Evolutionary conservation across 2,113 vertebrate species (phyloP).

Genomic region (Craseonycteris thonglongyai): DNA sequence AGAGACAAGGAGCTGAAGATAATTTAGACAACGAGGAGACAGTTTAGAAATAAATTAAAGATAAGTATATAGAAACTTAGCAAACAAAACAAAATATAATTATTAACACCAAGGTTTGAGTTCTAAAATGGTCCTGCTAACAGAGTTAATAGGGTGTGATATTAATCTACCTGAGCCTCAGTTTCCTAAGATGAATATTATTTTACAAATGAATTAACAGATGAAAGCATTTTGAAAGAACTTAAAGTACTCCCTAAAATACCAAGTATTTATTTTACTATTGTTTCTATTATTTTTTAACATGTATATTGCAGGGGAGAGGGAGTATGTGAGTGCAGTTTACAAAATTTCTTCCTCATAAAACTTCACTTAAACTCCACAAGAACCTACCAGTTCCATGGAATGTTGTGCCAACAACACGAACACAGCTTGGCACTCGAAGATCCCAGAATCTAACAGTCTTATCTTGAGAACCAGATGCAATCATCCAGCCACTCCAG

Average conservation of each 20-base stretch:
- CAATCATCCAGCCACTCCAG: slow-evolving; percentile 99
- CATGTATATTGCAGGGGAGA: background rate
- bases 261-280: background rate
- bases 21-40: background rate
- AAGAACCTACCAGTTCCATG: slow-evolving; percentile 91
- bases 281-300: background rate
- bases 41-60: background rate
- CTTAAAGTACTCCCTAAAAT: slow-evolving; percentile 17
- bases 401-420: slow-evolving; percentile 96
- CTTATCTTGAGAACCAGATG: slow-evolving; percentile 97
- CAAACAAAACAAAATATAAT: background rate
- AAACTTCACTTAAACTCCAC: background rate
- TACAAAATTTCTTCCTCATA: slow-evolving; percentile 13
- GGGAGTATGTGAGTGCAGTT: background rate
- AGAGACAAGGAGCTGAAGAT: background rate
- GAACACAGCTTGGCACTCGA: slow-evolving; percentile 95
- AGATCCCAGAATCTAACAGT: slow-evolving; percentile 99
- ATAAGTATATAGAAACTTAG: background rate
- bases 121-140: slow-evolving; percentile 7
- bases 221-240: slow-evolving; percentile 32
- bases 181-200: slow-evolving; percentile 12
- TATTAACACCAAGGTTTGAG: background rate
- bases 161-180: background rate
- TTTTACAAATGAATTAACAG: slow-evolving; percentile 26
- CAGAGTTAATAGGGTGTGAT: background rate